Percentiles rank a stretch among this genome's conserved stretches.
Evolutionary conservation across 2,113 vertebrate species (phyloP).

Genomic region (Zosterops hypoxanthus): DNA sequence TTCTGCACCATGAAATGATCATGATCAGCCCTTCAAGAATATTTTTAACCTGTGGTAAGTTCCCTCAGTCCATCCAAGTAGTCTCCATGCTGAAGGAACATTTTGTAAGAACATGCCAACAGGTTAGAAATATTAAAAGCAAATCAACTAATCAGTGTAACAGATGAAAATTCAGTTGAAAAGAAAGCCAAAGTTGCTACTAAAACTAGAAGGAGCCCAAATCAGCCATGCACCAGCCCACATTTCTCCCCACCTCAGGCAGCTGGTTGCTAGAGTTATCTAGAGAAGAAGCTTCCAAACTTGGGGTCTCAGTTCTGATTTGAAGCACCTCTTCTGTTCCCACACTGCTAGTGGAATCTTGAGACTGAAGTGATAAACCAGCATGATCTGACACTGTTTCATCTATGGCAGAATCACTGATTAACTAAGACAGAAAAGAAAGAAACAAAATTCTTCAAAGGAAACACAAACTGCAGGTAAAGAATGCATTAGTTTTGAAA

Average conservation of each 20-base stretch:
- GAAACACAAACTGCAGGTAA: not conserved
- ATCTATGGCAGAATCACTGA: slow-evolving; percentile 86
- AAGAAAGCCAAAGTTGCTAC: slow-evolving; percentile 52
- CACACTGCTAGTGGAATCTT: slow-evolving; percentile 88
- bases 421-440: slow-evolving; percentile 78
- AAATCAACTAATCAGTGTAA: slow-evolving; percentile 73
- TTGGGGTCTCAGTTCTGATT: slow-evolving; percentile 86
- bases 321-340: slow-evolving; percentile 85
- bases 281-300: slow-evolving; percentile 89
- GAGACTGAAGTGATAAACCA: slow-evolving; percentile 88
- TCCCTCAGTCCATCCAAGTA: slow-evolving; percentile 4
- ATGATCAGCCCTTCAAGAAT: slow-evolving; percentile 56
- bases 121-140: slow-evolving; percentile 81
- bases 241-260: slow-evolving; percentile 97
- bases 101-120: slow-evolving; percentile 49
- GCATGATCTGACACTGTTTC: slow-evolving; percentile 87
- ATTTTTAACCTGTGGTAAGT: slow-evolving; percentile 81
- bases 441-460: not conserved
- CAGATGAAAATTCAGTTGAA: slow-evolving; percentile 62
- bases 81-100: not conserved
- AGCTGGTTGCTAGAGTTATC: slow-evolving; percentile 96
- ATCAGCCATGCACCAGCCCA: slow-evolving; percentile 88
- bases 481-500: not conserved
- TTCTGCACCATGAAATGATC: slow-evolving; percentile 64
- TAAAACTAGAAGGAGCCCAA: slow-evolving; percentile 83